A percentile compares a stretch with the other conserved stretches of the same genome.
These are phyloP conservation scores for Rhyacophila evoluta DNA, from an alignment of 2,888 invertebrate genomes.

Conservation along the genomic window DNA sequence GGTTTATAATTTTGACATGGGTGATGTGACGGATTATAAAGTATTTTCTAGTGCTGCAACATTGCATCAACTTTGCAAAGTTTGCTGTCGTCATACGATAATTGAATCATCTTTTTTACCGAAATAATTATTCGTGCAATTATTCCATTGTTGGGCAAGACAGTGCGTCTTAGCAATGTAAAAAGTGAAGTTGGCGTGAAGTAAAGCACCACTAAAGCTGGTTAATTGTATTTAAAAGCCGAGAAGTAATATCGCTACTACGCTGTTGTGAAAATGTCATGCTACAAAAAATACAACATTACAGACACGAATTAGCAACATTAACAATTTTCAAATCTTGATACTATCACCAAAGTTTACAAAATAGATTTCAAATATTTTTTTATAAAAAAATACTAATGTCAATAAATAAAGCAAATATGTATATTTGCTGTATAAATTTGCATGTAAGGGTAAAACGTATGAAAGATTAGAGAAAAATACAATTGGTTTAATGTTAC, in stretches of 20 bases:
- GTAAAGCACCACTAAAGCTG: not conserved
- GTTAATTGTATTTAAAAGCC: not conserved
- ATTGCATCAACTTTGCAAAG: not conserved
- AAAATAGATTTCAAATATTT: no score
- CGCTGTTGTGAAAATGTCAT: conserved; percentile 12
- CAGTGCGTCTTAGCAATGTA: not conserved
- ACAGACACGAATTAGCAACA: not conserved
- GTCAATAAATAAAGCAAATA: no score
- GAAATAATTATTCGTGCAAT: not conserved
- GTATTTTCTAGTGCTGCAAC: not conserved
- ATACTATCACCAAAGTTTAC: no score
- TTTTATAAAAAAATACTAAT: no score
- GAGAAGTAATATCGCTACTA: not conserved
- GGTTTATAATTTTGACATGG: no score
- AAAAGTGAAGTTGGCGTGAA: not conserved
- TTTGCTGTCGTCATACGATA: not conserved
- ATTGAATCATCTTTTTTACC: not conserved
- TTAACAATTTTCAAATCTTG: no score
- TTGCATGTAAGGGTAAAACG: no score
- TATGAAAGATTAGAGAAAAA: no score
- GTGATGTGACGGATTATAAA: no score
- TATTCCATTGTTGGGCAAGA: not conserved
- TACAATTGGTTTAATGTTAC: no score
- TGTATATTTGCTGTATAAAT: no score
- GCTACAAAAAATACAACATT: not conserved